A percentile compares a stretch with the other conserved stretches of the same genome.
phyloP scores from a whole-genome alignment of 1,140 invertebrate genomes.

The Drosophila ironensis region DNA sequence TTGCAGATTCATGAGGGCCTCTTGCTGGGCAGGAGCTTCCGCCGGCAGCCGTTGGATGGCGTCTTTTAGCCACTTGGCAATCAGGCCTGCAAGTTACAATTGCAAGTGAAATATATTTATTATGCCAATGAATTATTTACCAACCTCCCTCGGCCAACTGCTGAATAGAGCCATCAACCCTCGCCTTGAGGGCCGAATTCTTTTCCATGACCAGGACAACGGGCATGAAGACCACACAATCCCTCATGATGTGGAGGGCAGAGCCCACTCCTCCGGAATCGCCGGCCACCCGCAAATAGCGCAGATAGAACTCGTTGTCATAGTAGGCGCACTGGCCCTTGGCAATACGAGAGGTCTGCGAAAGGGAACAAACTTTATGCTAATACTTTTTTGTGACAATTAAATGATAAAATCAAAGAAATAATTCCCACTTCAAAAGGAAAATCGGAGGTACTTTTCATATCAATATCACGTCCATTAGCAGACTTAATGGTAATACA shows the following conservation, averaged over 20 bases:
- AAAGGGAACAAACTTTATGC: background rate
- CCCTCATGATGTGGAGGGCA: conserved; percentile 90
- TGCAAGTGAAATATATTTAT: background rate
- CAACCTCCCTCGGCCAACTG: conserved; percentile 87
- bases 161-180: conserved; percentile 86
- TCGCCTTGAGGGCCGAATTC: conserved; percentile 89
- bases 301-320: conserved; percentile 89
- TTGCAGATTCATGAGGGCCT: conserved; percentile 88
- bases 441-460: background rate
- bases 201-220: conserved; percentile 90
- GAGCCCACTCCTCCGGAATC: conserved; percentile 83
- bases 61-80: conserved; percentile 90
- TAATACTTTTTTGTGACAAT: background rate
- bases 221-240: conserved; percentile 91
- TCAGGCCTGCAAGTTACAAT: conserved; percentile 78
- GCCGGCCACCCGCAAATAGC: conserved; percentile 84
- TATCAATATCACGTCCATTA: conserved; percentile 1
- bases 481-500: conserved; percentile 8
- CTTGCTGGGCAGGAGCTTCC: conserved; percentile 82
- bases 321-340: conserved; percentile 89
- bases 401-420: background rate
- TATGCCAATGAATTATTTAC: background rate
- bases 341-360: conserved; percentile 84
- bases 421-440: background rate
- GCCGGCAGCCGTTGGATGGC: conserved; percentile 84